phyloP scores from a whole-genome alignment of 1,140 invertebrate species.

The Asbolus verrucosus region DNA sequence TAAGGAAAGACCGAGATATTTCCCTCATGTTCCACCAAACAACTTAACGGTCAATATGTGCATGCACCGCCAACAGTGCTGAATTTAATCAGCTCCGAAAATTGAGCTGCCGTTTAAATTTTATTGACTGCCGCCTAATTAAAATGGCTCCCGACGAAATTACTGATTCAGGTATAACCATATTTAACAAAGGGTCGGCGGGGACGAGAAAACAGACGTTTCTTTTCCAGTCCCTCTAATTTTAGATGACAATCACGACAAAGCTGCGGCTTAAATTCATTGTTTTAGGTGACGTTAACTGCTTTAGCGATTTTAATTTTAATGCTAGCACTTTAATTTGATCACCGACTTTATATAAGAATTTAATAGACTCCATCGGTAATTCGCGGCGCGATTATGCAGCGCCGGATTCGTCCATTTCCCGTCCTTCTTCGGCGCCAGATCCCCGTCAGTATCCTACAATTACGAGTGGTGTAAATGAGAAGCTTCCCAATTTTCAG shows the following conservation, averaged over 20 bases:
- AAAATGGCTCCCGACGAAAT: slow-evolving; percentile 25
- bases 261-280: slow-evolving; percentile 30
- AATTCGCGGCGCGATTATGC: slow-evolving; percentile 9
- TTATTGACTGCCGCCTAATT: slow-evolving; percentile 28
- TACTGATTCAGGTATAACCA: slow-evolving; percentile 10
- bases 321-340: slow-evolving; percentile 38
- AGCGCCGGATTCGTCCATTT: not conserved
- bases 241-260: slow-evolving; percentile 31
- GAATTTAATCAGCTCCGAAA: slow-evolving; percentile 20
- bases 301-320: slow-evolving; percentile 32
- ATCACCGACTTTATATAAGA: slow-evolving; percentile 21
- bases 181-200: slow-evolving; percentile 1
- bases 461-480: slow-evolving; percentile 5
- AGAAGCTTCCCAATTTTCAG: too few relatives aligned
- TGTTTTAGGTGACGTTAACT: slow-evolving; percentile 26
- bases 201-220: not conserved
- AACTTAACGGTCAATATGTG: slow-evolving; percentile 28
- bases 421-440: not conserved
- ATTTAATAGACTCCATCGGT: slow-evolving; percentile 26
- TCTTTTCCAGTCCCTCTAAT: slow-evolving; percentile 2
- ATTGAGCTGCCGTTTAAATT: slow-evolving; percentile 17
- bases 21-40: slow-evolving; percentile 27
- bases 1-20: slow-evolving; percentile 17
- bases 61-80: slow-evolving; percentile 8
- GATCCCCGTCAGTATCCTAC: not conserved